A percentile compares a stretch with the other conserved stretches of the same genome.
phyloP scores from a whole-genome alignment of 2,888 invertebrate species.

The Leucoma salicis region DNA sequence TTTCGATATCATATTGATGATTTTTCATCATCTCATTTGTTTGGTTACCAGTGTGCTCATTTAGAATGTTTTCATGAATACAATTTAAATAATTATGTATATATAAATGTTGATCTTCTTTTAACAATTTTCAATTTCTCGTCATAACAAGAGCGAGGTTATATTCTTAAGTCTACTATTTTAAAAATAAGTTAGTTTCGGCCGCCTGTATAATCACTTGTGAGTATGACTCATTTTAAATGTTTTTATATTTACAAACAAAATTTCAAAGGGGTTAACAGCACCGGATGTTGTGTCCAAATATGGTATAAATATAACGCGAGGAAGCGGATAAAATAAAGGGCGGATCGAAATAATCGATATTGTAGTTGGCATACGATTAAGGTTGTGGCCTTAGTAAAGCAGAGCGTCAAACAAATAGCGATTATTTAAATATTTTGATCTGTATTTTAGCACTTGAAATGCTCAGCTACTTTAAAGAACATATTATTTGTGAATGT shows the following conservation, averaged over 20 bases:
- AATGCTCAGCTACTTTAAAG: no score
- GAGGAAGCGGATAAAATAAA: constrained; percentile 54
- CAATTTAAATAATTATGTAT: not conserved
- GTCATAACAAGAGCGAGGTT: no score
- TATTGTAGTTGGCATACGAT: constrained; percentile 28
- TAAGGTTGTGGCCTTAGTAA: constrained; percentile 9
- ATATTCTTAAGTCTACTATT: not conserved
- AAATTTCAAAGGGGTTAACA: constrained; percentile 60
- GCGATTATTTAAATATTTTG: no score
- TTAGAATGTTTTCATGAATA: not conserved
- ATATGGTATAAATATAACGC: constrained; percentile 51
- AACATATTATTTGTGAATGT: no score
- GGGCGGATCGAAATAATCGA: constrained; percentile 48
- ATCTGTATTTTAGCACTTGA: no score
- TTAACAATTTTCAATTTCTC: no score
- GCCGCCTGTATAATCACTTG: constrained; percentile 20
- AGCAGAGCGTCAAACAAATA: not conserved
- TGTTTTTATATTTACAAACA: constrained; percentile 70
- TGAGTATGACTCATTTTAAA: constrained; percentile 67
- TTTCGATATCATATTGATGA: not conserved
- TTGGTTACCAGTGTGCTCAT: not conserved
- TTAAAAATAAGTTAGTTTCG: not conserved
- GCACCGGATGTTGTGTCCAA: constrained; percentile 64
- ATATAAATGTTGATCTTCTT: no score
- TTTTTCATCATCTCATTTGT: not conserved